Percentiles rank a stretch among this genome's conserved stretches.
Evolutionary conservation across 2,888 invertebrate genomes (phyloP).

Genomic region (Schizaphis graminum): DNA sequence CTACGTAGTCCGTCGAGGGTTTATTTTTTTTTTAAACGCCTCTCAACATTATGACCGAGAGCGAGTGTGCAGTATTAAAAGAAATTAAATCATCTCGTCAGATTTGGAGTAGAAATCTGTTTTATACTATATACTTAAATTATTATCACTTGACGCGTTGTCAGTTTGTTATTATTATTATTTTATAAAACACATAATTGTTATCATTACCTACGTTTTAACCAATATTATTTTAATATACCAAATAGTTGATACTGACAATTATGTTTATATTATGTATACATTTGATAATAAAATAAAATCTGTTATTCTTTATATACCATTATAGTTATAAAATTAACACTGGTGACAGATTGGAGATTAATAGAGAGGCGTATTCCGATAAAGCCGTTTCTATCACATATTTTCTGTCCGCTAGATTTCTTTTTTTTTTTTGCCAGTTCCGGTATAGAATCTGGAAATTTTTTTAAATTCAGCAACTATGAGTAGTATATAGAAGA

Average conservation of each 20-base stretch:
- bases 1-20: background rate
- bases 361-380: constrained; percentile 20
- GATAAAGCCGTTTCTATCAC: constrained; percentile 1
- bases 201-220: background rate
- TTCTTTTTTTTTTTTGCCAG: constrained; percentile 29
- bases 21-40: constrained; percentile 2
- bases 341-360: background rate
- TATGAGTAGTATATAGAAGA: background rate
- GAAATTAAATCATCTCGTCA: constrained; percentile 15
- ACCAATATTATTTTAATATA: background rate
- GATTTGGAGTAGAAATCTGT: constrained; percentile 28
- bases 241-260: background rate
- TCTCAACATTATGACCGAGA: background rate
- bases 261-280: background rate
- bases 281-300: background rate
- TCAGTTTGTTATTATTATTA: constrained; percentile 4
- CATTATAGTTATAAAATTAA: background rate
- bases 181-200: background rate
- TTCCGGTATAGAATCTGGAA: constrained; percentile 31
- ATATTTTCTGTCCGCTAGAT: constrained; percentile 25
- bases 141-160: background rate
- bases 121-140: background rate
- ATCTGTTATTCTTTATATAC: background rate
- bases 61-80: background rate
- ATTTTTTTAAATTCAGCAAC: constrained; percentile 18